These are phyloP conservation scores for Heteronetta atricapilla DNA, from an alignment of 2,113 vertebrate genomes.

Conservation along the genomic window DNA sequence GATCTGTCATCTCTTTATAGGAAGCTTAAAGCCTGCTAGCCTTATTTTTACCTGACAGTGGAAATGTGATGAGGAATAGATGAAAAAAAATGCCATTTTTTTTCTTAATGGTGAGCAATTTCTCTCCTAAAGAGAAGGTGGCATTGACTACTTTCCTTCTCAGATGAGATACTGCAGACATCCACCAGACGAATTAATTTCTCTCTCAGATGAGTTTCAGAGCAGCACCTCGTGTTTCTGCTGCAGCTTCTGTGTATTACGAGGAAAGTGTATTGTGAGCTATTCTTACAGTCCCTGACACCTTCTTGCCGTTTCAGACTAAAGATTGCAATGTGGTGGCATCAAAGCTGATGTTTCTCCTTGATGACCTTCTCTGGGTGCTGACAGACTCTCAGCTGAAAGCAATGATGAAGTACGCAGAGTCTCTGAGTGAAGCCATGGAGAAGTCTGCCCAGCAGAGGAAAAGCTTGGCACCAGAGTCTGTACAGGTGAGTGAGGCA, in stretches of 20 bases:
- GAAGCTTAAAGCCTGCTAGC: background rate
- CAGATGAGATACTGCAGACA: background rate
- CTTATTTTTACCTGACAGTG: background rate
- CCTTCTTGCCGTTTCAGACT: constrained; percentile 76
- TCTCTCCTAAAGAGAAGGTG: background rate
- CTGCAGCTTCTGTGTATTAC: background rate
- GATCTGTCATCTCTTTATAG: background rate
- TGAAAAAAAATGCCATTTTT: background rate
- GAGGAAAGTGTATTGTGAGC: background rate
- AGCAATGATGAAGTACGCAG: constrained; percentile 96
- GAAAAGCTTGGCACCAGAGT: constrained; percentile 83
- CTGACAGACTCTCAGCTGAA: constrained; percentile 97
- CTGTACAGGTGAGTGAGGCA: constrained; percentile 65
- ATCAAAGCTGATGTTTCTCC: constrained; percentile 94
- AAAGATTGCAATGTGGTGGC: constrained; percentile 96
- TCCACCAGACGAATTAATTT: background rate
- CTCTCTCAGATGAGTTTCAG: background rate
- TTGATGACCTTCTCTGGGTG: constrained; percentile 97
- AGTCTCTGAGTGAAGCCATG: constrained; percentile 95
- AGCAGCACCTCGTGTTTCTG: background rate
- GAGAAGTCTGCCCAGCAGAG: constrained; percentile 95
- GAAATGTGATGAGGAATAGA: background rate
- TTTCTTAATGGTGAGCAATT: background rate
- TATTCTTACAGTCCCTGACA: background rate
- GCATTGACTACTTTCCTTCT: background rate